Evolutionary conservation across 2,113 vertebrate genomes (phyloP), one percentile per base, ranked within the genome.

Genomic region (Chitala chitala): DNA sequence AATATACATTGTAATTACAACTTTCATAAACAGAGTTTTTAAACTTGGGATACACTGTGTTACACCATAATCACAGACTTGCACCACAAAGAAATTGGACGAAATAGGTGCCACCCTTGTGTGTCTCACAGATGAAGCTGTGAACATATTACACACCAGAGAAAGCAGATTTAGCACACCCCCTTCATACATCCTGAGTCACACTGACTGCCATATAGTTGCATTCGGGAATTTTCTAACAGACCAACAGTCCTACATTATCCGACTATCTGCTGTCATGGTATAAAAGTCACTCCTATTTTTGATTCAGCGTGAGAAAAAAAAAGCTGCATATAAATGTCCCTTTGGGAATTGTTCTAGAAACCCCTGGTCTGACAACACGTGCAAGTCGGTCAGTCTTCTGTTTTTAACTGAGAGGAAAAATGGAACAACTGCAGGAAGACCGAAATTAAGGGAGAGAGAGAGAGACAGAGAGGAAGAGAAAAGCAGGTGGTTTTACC

Each of bases 401-500:
- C n/a, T n/a, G n/a, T n/a, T n/a, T n/a, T n/a, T n/a, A n/a, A n/a
- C n/a, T n/a, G n/a, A n/a, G n/a, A n/a, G n/a, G n/a, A n/a, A n/a
- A n/a, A n/a, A n/a, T n/a, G n/a, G n/a, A n/a, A 42, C 26, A 24
- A 20, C 26, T 50, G 1, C 24, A 44, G 24, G 26, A 38, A 69
- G 4, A 50, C 65, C 56, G 26, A 24, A 72, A 44, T 7, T 40
- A n/a, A n/a, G 22, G 15, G 15, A 61, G 9, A 31, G 38, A 58
- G 12, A 3, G 40, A 26, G 29, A 12, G 33, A 36, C 31, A 38
- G 20, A 63, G 53, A 22, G 29, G 24, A 26, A 50, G 22, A 15
- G 22, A 50, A 5, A n/a, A 33, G 7, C 3, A 5, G 9, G 56
- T 69, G 81, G 77, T 80, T 91, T 84, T 92, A 98, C 97, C 95